phyloP scores from a whole-genome alignment of 2,888 invertebrate species.

The Cosmia trapezina region DNA sequence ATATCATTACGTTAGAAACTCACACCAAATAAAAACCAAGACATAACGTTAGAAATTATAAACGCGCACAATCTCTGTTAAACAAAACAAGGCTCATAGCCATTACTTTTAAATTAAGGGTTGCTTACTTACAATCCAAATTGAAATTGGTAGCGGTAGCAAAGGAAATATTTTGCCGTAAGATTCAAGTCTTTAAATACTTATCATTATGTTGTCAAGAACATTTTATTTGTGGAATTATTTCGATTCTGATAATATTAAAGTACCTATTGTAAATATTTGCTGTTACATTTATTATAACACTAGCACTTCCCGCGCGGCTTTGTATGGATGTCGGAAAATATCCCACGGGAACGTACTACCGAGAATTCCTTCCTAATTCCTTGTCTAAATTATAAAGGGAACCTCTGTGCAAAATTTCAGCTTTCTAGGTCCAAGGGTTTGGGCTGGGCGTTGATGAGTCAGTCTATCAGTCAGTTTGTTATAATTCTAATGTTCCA shows the following conservation, averaged over 20 bases:
- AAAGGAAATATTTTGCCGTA: slow-evolving; percentile 31
- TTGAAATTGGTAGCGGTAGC: slow-evolving; percentile 12
- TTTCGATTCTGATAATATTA: slow-evolving; percentile 11
- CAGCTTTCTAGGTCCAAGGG: too few relatives aligned
- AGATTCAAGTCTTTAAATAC: slow-evolving; percentile 21
- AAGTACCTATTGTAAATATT: slow-evolving; percentile 2
- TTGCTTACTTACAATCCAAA: slow-evolving; percentile 28
- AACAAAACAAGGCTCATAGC: background rate
- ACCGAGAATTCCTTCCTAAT: too few relatives aligned
- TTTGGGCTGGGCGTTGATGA: too few relatives aligned
- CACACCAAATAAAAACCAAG: too few relatives aligned
- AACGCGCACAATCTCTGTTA: background rate
- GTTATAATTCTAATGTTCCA: slow-evolving; percentile 6
- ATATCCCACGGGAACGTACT: too few relatives aligned
- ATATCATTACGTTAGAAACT: background rate
- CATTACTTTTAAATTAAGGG: slow-evolving; percentile 20
- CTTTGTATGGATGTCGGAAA: too few relatives aligned
- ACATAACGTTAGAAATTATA: background rate
- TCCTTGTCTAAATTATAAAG: too few relatives aligned
- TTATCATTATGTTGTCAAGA: slow-evolving; percentile 38
- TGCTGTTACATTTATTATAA: slow-evolving; percentile 11
- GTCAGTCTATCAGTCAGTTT: too few relatives aligned
- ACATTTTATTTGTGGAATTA: slow-evolving; percentile 24
- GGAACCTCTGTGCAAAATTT: too few relatives aligned
- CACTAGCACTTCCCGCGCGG: too few relatives aligned